A percentile compares a stretch with the other conserved stretches of the same genome.
Evolutionary conservation across 2,113 vertebrate species (phyloP).

Genomic region (Aldabrachelys gigantea): DNA sequence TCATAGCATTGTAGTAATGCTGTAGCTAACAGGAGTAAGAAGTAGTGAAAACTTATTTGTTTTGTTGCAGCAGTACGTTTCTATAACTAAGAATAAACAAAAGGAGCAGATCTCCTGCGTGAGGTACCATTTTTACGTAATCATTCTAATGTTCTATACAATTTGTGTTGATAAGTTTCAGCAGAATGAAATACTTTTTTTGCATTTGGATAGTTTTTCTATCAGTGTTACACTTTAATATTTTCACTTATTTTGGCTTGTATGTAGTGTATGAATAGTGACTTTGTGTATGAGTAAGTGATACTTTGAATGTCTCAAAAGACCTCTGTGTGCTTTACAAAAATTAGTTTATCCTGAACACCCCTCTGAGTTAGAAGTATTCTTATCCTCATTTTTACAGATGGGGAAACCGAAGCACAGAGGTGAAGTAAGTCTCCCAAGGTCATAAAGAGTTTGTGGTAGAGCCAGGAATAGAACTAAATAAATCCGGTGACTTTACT

Average conservation of each 20-base stretch:
- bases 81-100: background rate
- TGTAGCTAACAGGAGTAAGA: constrained; percentile 17
- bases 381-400: accelerated
- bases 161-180: background rate
- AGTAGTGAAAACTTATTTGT: background rate
- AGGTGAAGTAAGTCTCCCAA: background rate
- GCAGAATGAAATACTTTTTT: background rate
- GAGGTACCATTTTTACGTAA: background rate
- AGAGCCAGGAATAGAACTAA: constrained; percentile 37
- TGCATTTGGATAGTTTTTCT: background rate
- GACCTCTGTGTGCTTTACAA: background rate
- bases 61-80: background rate
- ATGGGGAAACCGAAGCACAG: background rate
- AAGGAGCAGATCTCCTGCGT: background rate
- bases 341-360: background rate
- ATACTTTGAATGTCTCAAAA: background rate
- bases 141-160: background rate
- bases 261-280: background rate
- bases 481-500: constrained; percentile 63
- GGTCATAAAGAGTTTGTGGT: background rate
- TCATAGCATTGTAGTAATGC: constrained; percentile 10
- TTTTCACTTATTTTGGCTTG: background rate
- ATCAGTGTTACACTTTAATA: accelerated
- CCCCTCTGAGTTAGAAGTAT: background rate
- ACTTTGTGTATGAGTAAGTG: background rate